Evolutionary conservation across 1,140 invertebrate species (phyloP).

Genomic region (Drosophila lowei): DNA sequence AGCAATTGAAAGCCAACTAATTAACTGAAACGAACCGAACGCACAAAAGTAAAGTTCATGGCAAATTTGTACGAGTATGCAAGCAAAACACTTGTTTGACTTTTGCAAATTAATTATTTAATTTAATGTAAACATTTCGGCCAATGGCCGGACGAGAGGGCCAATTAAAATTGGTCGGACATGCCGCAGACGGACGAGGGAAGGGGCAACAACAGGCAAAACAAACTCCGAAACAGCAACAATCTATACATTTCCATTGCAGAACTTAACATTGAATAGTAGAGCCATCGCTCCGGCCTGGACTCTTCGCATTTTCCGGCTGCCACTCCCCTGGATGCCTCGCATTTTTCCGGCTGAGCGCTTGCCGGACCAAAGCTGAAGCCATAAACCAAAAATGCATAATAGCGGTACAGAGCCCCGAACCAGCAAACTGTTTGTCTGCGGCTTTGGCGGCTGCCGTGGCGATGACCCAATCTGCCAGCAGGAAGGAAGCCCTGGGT

Average conservation of each 20-base stretch:
- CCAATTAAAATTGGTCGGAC: conserved; percentile 60
- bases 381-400: conserved; percentile 72
- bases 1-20: conserved; percentile 37
- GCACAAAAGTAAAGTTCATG: conserved; percentile 39
- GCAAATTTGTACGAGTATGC: conserved; percentile 20
- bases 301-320: conserved; percentile 11
- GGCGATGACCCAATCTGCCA: conserved; percentile 28
- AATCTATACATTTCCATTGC: conserved; percentile 10
- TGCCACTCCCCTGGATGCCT: conserved; percentile 19
- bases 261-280: conserved; percentile 26
- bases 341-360: conserved; percentile 68
- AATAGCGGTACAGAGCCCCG: conserved; percentile 21
- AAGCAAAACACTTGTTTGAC: conserved; percentile 46
- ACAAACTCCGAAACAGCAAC: conserved; percentile 26
- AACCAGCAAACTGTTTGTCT: conserved; percentile 50
- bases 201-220: conserved; percentile 11
- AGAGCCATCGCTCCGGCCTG: too few relatives aligned
- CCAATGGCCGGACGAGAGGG: conserved; percentile 36
- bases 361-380: conserved; percentile 64
- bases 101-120: conserved; percentile 59
- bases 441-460: conserved; percentile 53
- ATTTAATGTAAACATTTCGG: conserved; percentile 59
- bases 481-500: background rate
- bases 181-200: background rate
- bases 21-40: conserved; percentile 23